Evolutionary conservation across 2,888 invertebrate genomes (phyloP), one percentile per base, ranked within the genome.

Genomic region (Sialis fuliginosa): DNA sequence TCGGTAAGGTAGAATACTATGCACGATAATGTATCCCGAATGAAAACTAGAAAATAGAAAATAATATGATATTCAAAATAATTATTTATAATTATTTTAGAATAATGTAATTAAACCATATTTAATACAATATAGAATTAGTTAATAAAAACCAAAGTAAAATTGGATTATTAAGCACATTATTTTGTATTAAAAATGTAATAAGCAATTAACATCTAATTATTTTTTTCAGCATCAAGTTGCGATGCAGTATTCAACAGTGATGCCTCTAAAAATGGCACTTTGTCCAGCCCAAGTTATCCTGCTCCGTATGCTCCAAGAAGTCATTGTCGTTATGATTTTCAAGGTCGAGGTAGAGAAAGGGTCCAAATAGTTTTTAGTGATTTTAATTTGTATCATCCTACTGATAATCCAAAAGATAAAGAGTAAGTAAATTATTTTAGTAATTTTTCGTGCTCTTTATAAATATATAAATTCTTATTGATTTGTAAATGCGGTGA

Each of bases 251-350:
- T 78, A 48, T 81, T 82, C 60, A 81, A 76, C 66, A 88, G 89
- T 58, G 85, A 85, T 58, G 74, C 76, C 45, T 74, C 75, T 48
- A 87, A 84, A 66, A 82, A 84, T 54, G 93, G 93, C 33, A 79
- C 80, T 33, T 78, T 93, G 55, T 79, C 80, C 42, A 88, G 89
- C 46, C 89, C 88, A 13, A 81, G 83, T 59, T 90, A 84, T 63
- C 88, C 84, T n/a, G 75, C 78, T 49, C 77, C 81, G 43, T 91
- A 89, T 66, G 84, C 87, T 43, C 67, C 80, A 31, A 77, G 81
- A 58, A 78, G 85, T 47, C 78, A 80, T 56, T 95, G 93, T 66
- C 80, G 84, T 57, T 93, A 88, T 66, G 87, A 91, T 60, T 93
- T 95, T 65, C 81, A 82, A 59, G 92, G 91, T 40, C 72, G 81